These are phyloP conservation scores for Montipora capitata DNA, from an alignment of 92 coral and sea anemone genomes.

Conservation along the genomic window DNA sequence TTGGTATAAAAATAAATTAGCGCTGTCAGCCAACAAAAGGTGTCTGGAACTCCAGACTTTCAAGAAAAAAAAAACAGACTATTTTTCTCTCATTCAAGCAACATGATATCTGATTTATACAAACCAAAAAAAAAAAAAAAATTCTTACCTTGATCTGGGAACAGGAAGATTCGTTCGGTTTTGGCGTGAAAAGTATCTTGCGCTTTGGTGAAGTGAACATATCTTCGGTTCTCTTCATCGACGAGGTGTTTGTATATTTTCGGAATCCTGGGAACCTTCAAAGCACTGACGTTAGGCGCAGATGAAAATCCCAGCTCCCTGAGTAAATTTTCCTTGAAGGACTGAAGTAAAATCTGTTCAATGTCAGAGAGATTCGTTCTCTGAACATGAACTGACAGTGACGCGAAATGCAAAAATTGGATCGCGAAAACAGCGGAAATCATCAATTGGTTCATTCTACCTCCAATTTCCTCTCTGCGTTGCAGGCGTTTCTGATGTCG, in stretches of 20 bases:
- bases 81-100: too few relatives aligned
- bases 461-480: background rate
- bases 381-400: slow-evolving; percentile 4
- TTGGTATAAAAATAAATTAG: background rate
- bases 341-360: slow-evolving; percentile 7
- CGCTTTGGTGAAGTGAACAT: background rate
- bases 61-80: too few relatives aligned
- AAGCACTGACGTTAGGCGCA: slow-evolving; percentile 9
- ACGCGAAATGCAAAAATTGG: background rate
- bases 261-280: slow-evolving; percentile 22
- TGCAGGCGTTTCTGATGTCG: background rate
- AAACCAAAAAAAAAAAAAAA: too few relatives aligned
- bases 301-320: slow-evolving; percentile 36
- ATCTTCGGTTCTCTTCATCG: slow-evolving; percentile 16
- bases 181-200: slow-evolving; percentile 11
- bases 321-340: slow-evolving; percentile 39
- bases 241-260: slow-evolving; percentile 3
- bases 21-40: slow-evolving; percentile 8
- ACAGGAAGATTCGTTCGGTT: slow-evolving; percentile 17
- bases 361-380: background rate
- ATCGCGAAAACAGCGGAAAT: background rate
- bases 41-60: slow-evolving; percentile 6
- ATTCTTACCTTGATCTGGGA: slow-evolving; percentile 19
- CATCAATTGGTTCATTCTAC: slow-evolving; percentile 35
- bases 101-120: too few relatives aligned